These are phyloP conservation scores for Hyalella azteca DNA, from an alignment of 2,888 invertebrate genomes.

Conservation along the genomic window DNA sequence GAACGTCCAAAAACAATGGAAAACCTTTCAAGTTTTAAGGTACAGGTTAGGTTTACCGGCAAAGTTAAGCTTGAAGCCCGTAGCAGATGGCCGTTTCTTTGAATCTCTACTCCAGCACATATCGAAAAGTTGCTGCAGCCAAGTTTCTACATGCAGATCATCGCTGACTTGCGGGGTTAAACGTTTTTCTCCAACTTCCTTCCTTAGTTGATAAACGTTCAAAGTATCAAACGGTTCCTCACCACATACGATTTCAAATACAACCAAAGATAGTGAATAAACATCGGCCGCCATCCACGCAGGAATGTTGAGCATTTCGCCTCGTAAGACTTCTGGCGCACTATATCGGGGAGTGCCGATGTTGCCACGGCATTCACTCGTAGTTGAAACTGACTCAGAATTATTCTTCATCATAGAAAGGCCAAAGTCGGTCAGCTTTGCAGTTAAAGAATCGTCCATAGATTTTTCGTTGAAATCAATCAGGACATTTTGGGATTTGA, in stretches of 20 bases:
- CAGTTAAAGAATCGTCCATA: background rate
- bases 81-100: background rate
- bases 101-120: background rate
- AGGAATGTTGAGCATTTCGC: background rate
- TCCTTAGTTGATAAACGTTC: background rate
- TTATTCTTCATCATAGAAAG: constrained; percentile 18
- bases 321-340: background rate
- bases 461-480: background rate
- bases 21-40: too few species aligned
- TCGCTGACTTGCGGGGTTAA: background rate
- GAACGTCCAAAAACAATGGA: too few species aligned
- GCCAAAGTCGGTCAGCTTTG: constrained; percentile 13
- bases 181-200: background rate
- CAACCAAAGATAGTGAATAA: background rate
- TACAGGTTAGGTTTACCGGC: too few species aligned
- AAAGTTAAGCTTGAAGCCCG: too few species aligned
- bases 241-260: background rate
- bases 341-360: background rate
- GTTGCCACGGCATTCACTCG: background rate
- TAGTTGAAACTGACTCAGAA: background rate
- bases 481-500: constrained; percentile 14
- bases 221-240: constrained; percentile 1
- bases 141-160: background rate
- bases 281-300: background rate
- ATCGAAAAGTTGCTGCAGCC: background rate